A percentile compares a stretch with the other conserved stretches of the same genome.
phyloP scores from a whole-genome alignment of 2,113 vertebrate species.

The Argyrosomus japonicus region DNA sequence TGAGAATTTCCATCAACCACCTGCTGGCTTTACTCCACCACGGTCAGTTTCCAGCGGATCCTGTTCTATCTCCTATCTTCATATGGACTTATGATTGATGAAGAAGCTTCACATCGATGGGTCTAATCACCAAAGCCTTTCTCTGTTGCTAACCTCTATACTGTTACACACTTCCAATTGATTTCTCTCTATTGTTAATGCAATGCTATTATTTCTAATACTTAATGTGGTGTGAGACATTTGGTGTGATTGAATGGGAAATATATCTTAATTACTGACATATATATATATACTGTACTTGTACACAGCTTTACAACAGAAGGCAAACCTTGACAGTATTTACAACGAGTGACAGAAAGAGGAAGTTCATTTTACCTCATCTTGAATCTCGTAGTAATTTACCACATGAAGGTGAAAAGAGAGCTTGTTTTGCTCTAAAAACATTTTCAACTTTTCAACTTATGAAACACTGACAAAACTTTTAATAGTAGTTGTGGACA shows the following conservation, averaged over 20 bases:
- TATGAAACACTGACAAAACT: neutral
- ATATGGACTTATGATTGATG: neutral
- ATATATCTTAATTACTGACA: neutral
- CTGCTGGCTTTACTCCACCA: conserved; percentile 7
- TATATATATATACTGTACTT: neutral
- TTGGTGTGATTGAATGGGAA: neutral
- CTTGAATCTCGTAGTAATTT: neutral
- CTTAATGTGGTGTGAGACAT: neutral
- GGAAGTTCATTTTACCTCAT: neutral
- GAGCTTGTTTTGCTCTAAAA: neutral
- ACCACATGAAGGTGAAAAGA: neutral
- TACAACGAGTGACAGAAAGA: neutral
- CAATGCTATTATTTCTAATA: too few relatives aligned
- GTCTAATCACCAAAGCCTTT: neutral
- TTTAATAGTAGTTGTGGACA: neutral
- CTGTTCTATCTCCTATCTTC: neutral
- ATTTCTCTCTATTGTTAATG: too few relatives aligned
- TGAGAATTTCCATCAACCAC: conserved; percentile 13
- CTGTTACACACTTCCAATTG: neutral
- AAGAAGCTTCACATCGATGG: neutral
- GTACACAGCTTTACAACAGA: neutral
- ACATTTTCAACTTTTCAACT: neutral
- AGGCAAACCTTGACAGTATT: neutral
- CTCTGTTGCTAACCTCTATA: neutral
- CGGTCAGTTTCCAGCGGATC: neutral